Evolutionary conservation across 2,888 invertebrate genomes (phyloP).

Genomic region (Harpagoxenus sublaevis): DNA sequence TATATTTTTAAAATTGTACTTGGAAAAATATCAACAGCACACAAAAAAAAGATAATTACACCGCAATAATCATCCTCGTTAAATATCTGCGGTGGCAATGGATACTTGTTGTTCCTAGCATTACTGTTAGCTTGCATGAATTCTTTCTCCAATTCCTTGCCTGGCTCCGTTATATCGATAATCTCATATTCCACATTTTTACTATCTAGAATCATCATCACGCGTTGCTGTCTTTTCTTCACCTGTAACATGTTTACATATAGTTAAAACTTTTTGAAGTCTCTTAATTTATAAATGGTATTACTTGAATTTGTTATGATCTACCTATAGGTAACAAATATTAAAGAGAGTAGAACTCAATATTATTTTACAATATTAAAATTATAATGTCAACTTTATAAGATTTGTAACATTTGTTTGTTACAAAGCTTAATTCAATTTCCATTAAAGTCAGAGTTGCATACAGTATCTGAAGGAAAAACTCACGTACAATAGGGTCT

Average conservation of each 20-base stretch:
- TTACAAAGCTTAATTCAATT: neutral
- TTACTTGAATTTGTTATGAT: neutral
- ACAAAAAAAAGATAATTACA: conserved; percentile 88
- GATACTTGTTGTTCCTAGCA: conserved; percentile 92
- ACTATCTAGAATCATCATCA: conserved; percentile 97
- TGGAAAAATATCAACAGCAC: neutral
- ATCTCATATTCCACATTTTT: conserved; percentile 95
- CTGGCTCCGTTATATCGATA: conserved; percentile 98
- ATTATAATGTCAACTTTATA: neutral
- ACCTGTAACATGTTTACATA: conserved; percentile 89
- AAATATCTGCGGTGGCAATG: conserved; percentile 97
- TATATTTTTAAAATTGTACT: neutral
- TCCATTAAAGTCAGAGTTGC: neutral
- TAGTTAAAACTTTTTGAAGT: neutral
- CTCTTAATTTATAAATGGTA: neutral
- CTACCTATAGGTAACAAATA: neutral
- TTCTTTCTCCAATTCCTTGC: conserved; percentile 94
- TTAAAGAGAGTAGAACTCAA: neutral
- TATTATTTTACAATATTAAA: neutral
- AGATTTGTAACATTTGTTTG: neutral
- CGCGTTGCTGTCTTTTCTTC: conserved; percentile 97
- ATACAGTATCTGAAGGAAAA: neutral
- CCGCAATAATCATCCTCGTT: conserved; percentile 97
- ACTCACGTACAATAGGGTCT: neutral
- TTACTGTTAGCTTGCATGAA: conserved; percentile 96